Base-by-base conservation (phyloP, 2,797 vertebrate genomes). In the Paguma larvata region DNA sequence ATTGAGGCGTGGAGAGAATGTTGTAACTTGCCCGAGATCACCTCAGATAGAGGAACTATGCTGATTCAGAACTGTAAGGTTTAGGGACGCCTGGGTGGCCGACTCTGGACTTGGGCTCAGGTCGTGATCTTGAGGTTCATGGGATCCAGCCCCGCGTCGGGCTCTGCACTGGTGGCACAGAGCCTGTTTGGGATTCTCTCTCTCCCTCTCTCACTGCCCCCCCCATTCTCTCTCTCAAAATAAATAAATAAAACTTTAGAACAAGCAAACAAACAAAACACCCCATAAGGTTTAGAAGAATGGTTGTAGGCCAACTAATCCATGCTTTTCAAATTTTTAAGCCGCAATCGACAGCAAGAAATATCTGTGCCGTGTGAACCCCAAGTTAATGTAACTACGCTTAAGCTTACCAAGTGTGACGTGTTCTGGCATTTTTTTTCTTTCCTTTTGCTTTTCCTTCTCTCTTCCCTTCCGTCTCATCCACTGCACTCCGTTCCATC, bases 401-500 rank as follows among this genome's bases (percentile, higher is more conserved):
- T 13, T 5, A 12, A 12, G 19, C 16, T 38, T 41, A 0, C 41
- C 15, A 25, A 41, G 44, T 0, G 3, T 11, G 70, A 1, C 1
- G 19, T 6, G 2, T 30, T 23, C 53, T 2, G 51, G 32, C 16
- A 15, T 13, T 18, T 25, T 59, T 13, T 18, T 25, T 59, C 59
- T 13, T 23, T 59, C 53, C 44, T 44, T 65, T n/a, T 23, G 30
- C 4, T 34, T 27, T 15, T 21, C 46, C 27, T 78, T 41, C 51
- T n/a, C 16, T 48, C 44, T 48, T 4, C 2, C 56, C 23, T 56
- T 34, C 25, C 38, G 9, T 48, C 38, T 30, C 0, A 9, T 44
- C 59, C 3, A 0, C 12, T 19, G 25, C 68, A 0, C 1, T 2
- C 46, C 59, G 4, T 3, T 34, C 21, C 18, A 0, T 4, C 30